Evolutionary conservation across 2,797 vertebrate genomes (phyloP).

Genomic region (Helostoma temminkii): DNA sequence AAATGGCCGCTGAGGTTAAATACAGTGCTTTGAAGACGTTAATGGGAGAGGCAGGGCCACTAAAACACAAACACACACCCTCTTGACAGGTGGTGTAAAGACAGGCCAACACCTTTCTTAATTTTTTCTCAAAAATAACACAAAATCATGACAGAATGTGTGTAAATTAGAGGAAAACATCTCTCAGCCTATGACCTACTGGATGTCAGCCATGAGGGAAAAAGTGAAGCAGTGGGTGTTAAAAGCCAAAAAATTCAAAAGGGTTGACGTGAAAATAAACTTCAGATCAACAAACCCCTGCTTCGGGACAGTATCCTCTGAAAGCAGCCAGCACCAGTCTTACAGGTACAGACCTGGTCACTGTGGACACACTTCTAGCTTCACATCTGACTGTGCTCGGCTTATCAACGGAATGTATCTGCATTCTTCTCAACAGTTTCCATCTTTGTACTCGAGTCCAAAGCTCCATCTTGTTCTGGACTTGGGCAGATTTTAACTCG

Average conservation of each 20-base stretch:
- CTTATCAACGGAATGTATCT: constrained; percentile 73
- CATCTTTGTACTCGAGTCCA: constrained; percentile 62
- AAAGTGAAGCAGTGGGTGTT: constrained; percentile 60
- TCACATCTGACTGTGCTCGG: constrained; percentile 16
- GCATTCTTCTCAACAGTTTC: constrained; percentile 74
- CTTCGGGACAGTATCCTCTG: neutral
- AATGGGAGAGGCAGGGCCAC: constrained; percentile 57
- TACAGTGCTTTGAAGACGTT: constrained; percentile 52
- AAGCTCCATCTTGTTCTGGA: constrained; percentile 34
- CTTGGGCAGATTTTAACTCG: neutral
- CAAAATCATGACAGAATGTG: constrained; percentile 20
- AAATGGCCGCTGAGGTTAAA: constrained; percentile 58
- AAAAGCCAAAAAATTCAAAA: constrained; percentile 47
- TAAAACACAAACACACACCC: constrained; percentile 32
- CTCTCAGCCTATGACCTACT: constrained; percentile 25
- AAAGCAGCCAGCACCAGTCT: neutral
- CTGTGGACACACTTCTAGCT: neutral
- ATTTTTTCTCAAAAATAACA: constrained; percentile 30
- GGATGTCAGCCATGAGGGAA: constrained; percentile 44
- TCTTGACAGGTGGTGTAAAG: constrained; percentile 48
- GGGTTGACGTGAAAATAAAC: neutral
- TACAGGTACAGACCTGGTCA: constrained; percentile 18
- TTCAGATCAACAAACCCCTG: neutral
- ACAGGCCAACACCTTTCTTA: constrained; percentile 16
- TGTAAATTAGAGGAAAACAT: neutral